These are phyloP conservation scores for Oreotrochilus melanogaster DNA, from an alignment of 2,113 vertebrate genomes.

Conservation along the genomic window DNA sequence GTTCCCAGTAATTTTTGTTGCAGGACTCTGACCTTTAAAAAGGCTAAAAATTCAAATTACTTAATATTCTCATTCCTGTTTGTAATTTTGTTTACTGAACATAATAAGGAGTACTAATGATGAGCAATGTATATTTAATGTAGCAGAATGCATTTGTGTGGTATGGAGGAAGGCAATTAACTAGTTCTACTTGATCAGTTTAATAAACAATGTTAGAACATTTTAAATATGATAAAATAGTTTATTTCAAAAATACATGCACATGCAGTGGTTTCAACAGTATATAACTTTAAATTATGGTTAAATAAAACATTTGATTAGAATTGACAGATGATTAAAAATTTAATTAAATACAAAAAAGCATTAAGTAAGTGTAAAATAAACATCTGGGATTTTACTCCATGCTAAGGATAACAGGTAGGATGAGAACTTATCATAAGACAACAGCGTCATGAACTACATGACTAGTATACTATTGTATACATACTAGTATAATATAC, in stretches of 20 bases:
- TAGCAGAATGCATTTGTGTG: not conserved
- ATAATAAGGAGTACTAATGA: not conserved
- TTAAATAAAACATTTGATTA: not conserved
- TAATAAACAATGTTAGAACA: not conserved
- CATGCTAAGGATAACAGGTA: not conserved
- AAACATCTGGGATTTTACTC: not conserved
- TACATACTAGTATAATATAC: not conserved
- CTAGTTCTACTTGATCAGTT: not conserved
- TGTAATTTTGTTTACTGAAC: not conserved
- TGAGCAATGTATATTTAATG: not conserved
- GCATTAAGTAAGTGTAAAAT: not conserved
- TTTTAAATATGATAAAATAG: not conserved
- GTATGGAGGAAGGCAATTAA: not conserved
- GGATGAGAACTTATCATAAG: not conserved
- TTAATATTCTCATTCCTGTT: not conserved
- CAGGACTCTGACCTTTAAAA: slow-evolving; percentile 1
- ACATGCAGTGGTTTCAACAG: not conserved
- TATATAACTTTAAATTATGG: not conserved
- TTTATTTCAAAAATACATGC: not conserved
- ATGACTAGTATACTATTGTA: not conserved
- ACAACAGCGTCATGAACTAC: not conserved
- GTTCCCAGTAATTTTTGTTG: not conserved
- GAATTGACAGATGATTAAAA: not conserved
- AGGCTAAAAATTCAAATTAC: not conserved
- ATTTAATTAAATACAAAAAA: not conserved